phyloP scores from a whole-genome alignment of 1,140 invertebrate species.

The Agraylea sexmaculata region DNA sequence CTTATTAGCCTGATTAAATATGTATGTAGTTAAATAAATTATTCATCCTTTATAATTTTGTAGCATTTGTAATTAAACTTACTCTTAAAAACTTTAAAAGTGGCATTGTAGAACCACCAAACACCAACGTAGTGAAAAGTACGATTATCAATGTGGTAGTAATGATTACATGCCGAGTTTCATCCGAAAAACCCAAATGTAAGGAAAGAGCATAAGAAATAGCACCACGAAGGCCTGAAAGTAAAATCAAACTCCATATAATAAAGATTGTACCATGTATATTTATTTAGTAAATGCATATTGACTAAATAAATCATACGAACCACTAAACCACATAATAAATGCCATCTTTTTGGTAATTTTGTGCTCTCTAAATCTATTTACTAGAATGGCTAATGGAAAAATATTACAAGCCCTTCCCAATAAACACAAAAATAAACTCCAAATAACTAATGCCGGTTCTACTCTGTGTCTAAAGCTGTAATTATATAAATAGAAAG shows the following conservation, averaged over 20 bases:
- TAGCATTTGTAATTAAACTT: constrained; percentile 19
- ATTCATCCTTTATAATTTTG: not conserved
- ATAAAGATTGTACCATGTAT: no score
- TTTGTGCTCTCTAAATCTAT: constrained; percentile 93
- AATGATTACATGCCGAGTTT: constrained; percentile 90
- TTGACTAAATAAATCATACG: constrained; percentile 23
- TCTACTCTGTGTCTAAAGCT: constrained; percentile 82
- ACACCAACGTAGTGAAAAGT: constrained; percentile 85
- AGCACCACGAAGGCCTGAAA: constrained; percentile 79
- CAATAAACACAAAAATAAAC: constrained; percentile 80
- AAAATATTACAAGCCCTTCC: constrained; percentile 96
- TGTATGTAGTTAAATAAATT: constrained; percentile 3
- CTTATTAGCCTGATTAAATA: constrained; percentile 43
- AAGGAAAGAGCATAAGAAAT: constrained; percentile 96
- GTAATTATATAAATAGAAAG: constrained; percentile 14
- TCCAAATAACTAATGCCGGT: constrained; percentile 82
- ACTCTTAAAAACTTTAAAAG: constrained; percentile 69
- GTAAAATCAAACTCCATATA: no score
- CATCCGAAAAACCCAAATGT: constrained; percentile 88
- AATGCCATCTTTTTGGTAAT: constrained; percentile 98
- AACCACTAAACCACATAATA: constrained; percentile 98
- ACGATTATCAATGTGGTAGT: constrained; percentile 96
- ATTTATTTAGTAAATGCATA: constrained; percentile 6
- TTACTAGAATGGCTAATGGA: constrained; percentile 84
- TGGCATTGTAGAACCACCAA: constrained; percentile 96